phyloP scores from a whole-genome alignment of 2,888 invertebrate species.

The Carterocephalus palaemon region DNA sequence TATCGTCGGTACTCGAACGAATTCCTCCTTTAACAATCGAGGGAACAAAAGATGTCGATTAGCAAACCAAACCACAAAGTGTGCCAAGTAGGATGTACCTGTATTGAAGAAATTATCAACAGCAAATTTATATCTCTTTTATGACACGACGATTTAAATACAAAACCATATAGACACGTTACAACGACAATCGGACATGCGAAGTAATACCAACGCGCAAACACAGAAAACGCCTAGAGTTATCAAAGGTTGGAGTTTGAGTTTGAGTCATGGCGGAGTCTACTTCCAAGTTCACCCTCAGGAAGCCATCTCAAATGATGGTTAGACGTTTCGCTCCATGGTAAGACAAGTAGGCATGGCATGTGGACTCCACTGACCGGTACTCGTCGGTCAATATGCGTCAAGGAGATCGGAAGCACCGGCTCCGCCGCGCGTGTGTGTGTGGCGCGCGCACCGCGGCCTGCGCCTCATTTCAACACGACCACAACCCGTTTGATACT shows the following conservation, averaged over 20 bases:
- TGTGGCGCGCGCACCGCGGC: constrained; percentile 48
- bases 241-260: constrained; percentile 54
- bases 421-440: constrained; percentile 76
- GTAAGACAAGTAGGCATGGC: constrained; percentile 12
- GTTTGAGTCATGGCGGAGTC: constrained; percentile 60
- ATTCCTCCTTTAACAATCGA: constrained; percentile 9
- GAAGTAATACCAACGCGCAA: constrained; percentile 70
- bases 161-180: constrained; percentile 60
- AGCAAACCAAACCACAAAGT: constrained; percentile 65
- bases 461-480: constrained; percentile 50
- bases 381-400: constrained; percentile 35
- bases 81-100: constrained; percentile 75
- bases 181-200: constrained; percentile 73
- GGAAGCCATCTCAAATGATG: constrained; percentile 15
- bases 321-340: constrained; percentile 9
- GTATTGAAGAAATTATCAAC: constrained; percentile 52
- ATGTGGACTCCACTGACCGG: constrained; percentile 21
- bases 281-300: constrained; percentile 37
- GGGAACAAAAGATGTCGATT: constrained; percentile 41
- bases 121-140: constrained; percentile 50
- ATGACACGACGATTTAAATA: constrained; percentile 53
- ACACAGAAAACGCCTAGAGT: constrained; percentile 66
- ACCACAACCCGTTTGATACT: constrained; percentile 21
- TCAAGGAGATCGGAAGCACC: constrained; percentile 62
- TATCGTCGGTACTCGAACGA: constrained; percentile 35